Base-by-base conservation (phyloP, 1,140 invertebrate genomes). In the Papilio xuthus region DNA sequence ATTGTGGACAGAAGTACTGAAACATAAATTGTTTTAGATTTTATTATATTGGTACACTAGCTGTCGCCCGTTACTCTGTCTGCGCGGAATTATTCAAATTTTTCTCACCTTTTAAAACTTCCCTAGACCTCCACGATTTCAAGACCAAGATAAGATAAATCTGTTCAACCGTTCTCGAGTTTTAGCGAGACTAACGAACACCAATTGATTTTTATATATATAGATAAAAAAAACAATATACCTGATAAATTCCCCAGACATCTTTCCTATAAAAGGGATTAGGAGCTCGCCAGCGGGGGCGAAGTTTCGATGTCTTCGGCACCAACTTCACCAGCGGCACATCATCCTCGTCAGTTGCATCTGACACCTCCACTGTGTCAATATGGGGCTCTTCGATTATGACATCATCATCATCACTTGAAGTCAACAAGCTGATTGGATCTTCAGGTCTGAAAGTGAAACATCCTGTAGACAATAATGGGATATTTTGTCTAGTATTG, bases 361-460 rank as follows among this genome's bases (percentile, higher is more conserved):
- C 90, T 0, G 92, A 92, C 0, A 93, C 88, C n/a, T 89, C 90
- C 0, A 93, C 87, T 0, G 88, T 90, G 76, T 92, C 91, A 1
- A 92, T 91, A 60, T 91, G 79, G 0, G 92, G 92, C 26, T 93
- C 92, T 18, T 93, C 77, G 12, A 93, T 81, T 0, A 93, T 92
- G 2, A 93, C 91, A 12, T 92, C 92, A 47, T 91, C 90, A 13
- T 93, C 92, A 44, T 93, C 92, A 78, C 89, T 91, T 0, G 92
- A 93, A 0, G 92, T 92, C 10, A 93, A 70, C 0, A 93, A 81
- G 20, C 89, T 91, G 26, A 93, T 90, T 0, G 90, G 90, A 41
- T 37, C 32, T 37, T 89, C 84, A 73, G 81, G 82, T 50, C 88
- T 91, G 84, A 1, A 71, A 83, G 50, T 37, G 4, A 37, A 37